These are phyloP conservation scores for Lymantria dispar DNA, from an alignment of 2,888 invertebrate species.

Conservation along the genomic window DNA sequence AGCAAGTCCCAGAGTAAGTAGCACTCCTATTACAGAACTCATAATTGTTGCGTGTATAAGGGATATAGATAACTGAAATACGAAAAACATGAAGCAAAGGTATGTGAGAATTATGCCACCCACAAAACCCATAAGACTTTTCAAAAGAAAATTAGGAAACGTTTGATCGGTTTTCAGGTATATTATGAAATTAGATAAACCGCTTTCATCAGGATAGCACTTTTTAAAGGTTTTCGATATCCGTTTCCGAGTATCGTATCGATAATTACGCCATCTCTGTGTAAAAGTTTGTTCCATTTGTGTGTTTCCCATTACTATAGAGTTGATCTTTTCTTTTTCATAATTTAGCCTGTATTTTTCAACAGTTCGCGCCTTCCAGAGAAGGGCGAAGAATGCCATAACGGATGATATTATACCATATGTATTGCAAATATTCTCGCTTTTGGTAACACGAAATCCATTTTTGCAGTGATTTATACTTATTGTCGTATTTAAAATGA, in stretches of 20 bases:
- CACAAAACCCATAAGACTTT: conserved; percentile 85
- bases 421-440: conserved; percentile 22
- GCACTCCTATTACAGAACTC: conserved; percentile 83
- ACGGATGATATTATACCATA: conserved; percentile 18
- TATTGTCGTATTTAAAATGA: conserved; percentile 10
- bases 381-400: conserved; percentile 82
- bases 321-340: conserved; percentile 82
- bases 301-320: conserved; percentile 68
- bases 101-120: conserved; percentile 85
- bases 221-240: conserved; percentile 59
- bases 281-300: conserved; percentile 63
- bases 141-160: conserved; percentile 81
- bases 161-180: conserved; percentile 72
- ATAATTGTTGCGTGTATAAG: conserved; percentile 83
- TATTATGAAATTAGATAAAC: conserved; percentile 50
- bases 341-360: conserved; percentile 73
- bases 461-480: conserved; percentile 17
- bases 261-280: conserved; percentile 73
- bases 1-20: conserved; percentile 85
- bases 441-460: conserved; percentile 21
- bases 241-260: conserved; percentile 58
- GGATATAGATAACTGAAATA: conserved; percentile 84
- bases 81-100: conserved; percentile 85
- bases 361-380: conserved; percentile 80
- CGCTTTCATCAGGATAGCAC: conserved; percentile 62